Base-by-base conservation (phyloP, 2,797 vertebrate genomes). In the Limnodromus scolopaceus region DNA sequence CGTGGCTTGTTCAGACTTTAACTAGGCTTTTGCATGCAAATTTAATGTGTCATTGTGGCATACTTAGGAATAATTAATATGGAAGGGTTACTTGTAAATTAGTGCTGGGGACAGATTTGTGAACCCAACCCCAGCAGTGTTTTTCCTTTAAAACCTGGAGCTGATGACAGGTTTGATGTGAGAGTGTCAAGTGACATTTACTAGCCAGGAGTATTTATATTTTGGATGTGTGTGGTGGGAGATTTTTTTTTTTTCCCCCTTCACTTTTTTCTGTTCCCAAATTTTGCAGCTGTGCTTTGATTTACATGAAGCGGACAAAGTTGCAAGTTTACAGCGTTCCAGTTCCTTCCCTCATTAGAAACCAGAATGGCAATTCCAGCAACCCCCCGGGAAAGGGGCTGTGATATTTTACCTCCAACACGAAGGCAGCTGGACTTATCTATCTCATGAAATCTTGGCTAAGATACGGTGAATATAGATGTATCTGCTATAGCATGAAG, bases 101-200 rank as follows among this genome's bases (percentile, higher is more conserved):
- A 80, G 68, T 69, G 4, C 25, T 68, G 36, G 65, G 89, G 81
- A 87, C 57, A 80, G 88, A 91, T 94, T 83, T 94, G 84, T 60
- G 54, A 95, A 82, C 46, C 77, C 87, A 87, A 4, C 23, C 34
- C 83, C 88, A 86, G 77, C 85, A 89, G 74, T 49, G 85, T 30
- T 75, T 93, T 84, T 70, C 72, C 60, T 93, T 88, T 84, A 86
- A 96, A 71, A 0, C 1, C 87, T 74, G 0, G 27, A 39, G 64
- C 63, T 84, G 92, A 66, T 93, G 94, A 92, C 27, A 46, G 85
- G 70, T 90, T 96, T 96, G 94, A 95, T 93, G 93, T 60, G 90
- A 91, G 88, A 85, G 85, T 88, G 87, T 95, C 94, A 93, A 96
- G 84, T 95, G 94, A 92, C 89, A 57, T 89, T 96, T 93, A 82